Evolutionary conservation across 2,113 vertebrate genomes (phyloP).

Genomic region (Pyxicephalus adspersus): DNA sequence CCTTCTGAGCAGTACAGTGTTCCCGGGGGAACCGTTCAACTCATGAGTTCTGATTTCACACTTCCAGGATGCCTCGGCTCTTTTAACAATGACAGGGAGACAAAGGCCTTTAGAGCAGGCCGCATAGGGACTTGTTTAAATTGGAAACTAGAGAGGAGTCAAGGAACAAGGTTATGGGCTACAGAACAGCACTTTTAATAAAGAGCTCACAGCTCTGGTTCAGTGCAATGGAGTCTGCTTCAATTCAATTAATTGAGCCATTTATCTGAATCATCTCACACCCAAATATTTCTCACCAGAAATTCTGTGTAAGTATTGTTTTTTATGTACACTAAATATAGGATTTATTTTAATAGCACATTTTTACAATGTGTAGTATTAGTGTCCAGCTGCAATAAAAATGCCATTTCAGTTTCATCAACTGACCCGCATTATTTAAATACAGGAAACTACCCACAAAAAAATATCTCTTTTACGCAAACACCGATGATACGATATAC

Average conservation of each 20-base stretch:
- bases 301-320: constrained; percentile 90
- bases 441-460: too few relatives aligned
- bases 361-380: constrained; percentile 8
- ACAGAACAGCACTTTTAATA: constrained; percentile 95
- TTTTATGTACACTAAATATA: constrained; percentile 47
- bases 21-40: constrained; percentile 89
- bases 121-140: constrained; percentile 90
- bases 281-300: constrained; percentile 83
- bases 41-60: constrained; percentile 95
- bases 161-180: constrained; percentile 90
- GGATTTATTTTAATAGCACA: neutral
- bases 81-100: constrained; percentile 89
- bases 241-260: constrained; percentile 95
- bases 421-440: neutral
- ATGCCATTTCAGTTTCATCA: neutral
- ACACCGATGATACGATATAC: too few relatives aligned
- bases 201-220: constrained; percentile 92
- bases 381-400: constrained; percentile 1
- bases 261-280: constrained; percentile 95
- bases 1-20: constrained; percentile 81
- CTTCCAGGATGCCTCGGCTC: constrained; percentile 82
- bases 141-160: constrained; percentile 90
- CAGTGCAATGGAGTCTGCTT: constrained; percentile 79
- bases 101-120: constrained; percentile 91
- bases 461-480: too few relatives aligned